phyloP scores from a whole-genome alignment of 2,113 vertebrate species.

The Danionella cerebrum region DNA sequence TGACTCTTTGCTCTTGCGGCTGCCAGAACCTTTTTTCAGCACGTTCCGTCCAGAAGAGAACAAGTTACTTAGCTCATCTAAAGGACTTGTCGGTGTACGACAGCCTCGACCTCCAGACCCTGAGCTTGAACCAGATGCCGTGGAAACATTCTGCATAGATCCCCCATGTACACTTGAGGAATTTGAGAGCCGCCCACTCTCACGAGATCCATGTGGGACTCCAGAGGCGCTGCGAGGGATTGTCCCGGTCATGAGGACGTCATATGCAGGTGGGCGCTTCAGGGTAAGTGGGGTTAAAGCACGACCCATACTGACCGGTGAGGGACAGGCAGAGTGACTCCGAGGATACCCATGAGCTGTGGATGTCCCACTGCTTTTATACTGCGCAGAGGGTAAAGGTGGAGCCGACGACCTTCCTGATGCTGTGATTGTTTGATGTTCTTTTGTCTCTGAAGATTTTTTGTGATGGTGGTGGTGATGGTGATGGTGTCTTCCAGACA shows the following conservation, averaged over 20 bases:
- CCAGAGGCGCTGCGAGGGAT: constrained; percentile 80
- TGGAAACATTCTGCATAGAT: constrained; percentile 71
- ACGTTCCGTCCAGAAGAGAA: constrained; percentile 79
- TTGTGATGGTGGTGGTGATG: constrained; percentile 47
- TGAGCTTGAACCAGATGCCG: constrained; percentile 34
- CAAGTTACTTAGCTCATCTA: constrained; percentile 84
- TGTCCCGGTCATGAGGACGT: constrained; percentile 78
- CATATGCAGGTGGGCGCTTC: constrained; percentile 91
- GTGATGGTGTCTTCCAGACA: constrained; percentile 49
- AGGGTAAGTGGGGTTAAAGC: constrained; percentile 84
- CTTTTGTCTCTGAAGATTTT: constrained; percentile 57
- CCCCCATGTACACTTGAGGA: constrained; percentile 72
- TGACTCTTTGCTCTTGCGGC: constrained; percentile 76
- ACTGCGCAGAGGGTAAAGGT: constrained; percentile 78
- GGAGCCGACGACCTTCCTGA: constrained; percentile 82
- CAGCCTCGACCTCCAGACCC: constrained; percentile 56
- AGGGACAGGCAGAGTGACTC: constrained; percentile 88
- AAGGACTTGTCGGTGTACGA: constrained; percentile 85
- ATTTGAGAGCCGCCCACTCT: constrained; percentile 73
- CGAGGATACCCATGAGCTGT: constrained; percentile 82
- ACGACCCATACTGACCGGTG: constrained; percentile 86
- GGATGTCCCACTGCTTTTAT: constrained; percentile 69
- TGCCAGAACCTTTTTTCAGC: constrained; percentile 77
- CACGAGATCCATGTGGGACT: constrained; percentile 69
- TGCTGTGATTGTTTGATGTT: constrained; percentile 70